A percentile compares a stretch with the other conserved stretches of the same genome.
These are phyloP conservation scores for Parnassius mnemosyne DNA, from an alignment of 2,888 invertebrate genomes.

Conservation along the genomic window DNA sequence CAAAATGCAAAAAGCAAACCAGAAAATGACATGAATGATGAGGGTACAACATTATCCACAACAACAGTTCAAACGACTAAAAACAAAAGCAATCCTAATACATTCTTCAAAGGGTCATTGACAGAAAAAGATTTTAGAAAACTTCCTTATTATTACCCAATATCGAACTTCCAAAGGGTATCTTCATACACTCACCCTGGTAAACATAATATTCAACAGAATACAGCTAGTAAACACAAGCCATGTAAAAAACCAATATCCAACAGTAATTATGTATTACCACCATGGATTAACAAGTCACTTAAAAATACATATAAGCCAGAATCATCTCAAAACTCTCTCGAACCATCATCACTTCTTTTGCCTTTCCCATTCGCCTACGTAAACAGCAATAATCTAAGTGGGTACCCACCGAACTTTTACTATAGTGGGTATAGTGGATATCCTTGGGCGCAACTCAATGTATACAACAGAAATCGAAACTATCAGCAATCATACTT, in stretches of 20 bases:
- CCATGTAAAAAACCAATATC: slow-evolving; percentile 30
- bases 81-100: slow-evolving; percentile 24
- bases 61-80: slow-evolving; percentile 27
- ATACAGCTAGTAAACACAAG: slow-evolving; percentile 14
- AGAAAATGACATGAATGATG: slow-evolving; percentile 37
- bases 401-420: slow-evolving; percentile 34
- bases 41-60: slow-evolving; percentile 32
- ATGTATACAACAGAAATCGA: slow-evolving; percentile 36
- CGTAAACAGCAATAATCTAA: slow-evolving; percentile 44
- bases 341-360: slow-evolving; percentile 41
- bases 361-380: slow-evolving; percentile 57
- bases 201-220: slow-evolving; percentile 13
- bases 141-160: slow-evolving; percentile 55
- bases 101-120: slow-evolving; percentile 42
- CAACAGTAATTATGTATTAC: slow-evolving; percentile 23
- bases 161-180: slow-evolving; percentile 50
- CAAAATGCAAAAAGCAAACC: slow-evolving; percentile 33
- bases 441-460: slow-evolving; percentile 42
- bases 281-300: slow-evolving; percentile 30
- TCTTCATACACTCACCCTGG: slow-evolving; percentile 47
- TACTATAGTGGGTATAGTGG: slow-evolving; percentile 32
- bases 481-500: slow-evolving; percentile 35
- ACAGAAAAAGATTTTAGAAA: slow-evolving; percentile 43
- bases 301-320: slow-evolving; percentile 30
- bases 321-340: slow-evolving; percentile 33